Evolutionary conservation across 2,888 invertebrate genomes (phyloP), one percentile per base, ranked within the genome.

Genomic region (Strigamia crassipes): DNA sequence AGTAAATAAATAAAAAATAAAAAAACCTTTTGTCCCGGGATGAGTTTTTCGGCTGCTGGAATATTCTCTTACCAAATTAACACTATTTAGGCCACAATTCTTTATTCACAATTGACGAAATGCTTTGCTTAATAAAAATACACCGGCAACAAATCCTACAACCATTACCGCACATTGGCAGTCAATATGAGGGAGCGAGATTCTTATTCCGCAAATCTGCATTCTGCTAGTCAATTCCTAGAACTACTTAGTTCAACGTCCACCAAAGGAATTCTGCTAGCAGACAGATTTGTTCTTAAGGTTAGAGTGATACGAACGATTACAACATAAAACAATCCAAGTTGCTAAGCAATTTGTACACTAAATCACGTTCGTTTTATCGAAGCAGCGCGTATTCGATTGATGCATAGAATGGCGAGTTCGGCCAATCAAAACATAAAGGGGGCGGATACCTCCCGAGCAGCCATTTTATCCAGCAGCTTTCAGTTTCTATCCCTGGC

Each of bases 81-180:
- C 56, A 56, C 56, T 56, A 18, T 0, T 9, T 9, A 18, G 56
- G 9, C 31, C 27, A 27, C 27, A 73, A 31, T 27, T 31, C 10
- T 73, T 73, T 73, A 31, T 31, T 78, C n/a, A 78, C 27, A 78
- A 13, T 78, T 78, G 79, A 15, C 18, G 31, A 21, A 78, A 38
- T 15, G 79, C 79, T 23, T 31, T 23, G 34, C 79, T 78, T 18
- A 78, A 42, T 10, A 78, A 15, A 42, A 78, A 78, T 15, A 78
- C 42, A 6, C 79, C 79, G 18, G 79, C 79, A 5, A 78, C 8
- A 42, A 78, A 78, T 8, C 79, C 79, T 21, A 78, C 38, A 9
- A 78, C 79, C 79, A 78, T 34, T 18, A 78, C 79, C 41, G 79
- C 79, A 78, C 79, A 78, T 18, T 78, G 79, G n/a, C 79, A 78